Percentiles rank a stretch among this genome's conserved stretches.
Evolutionary conservation across 64 coral and sea anemone species (phyloP).

Genomic region (Astreopora myriophthalma): DNA sequence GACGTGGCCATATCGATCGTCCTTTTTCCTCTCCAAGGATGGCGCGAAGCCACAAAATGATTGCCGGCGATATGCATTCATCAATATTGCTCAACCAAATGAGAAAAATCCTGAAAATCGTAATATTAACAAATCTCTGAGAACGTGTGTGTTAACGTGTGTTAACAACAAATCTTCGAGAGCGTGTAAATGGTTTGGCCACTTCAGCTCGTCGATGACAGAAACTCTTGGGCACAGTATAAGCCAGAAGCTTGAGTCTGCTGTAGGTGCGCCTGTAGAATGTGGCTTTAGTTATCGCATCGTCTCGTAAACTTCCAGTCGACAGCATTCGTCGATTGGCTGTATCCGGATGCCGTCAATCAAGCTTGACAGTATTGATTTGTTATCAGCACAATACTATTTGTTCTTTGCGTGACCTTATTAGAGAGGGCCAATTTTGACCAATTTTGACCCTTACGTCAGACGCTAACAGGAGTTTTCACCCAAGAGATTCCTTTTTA

Average conservation of each 20-base stretch:
- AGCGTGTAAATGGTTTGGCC: background rate
- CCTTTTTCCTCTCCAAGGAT: constrained; percentile 65
- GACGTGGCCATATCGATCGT: constrained; percentile 41
- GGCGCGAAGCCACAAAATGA: constrained; percentile 67
- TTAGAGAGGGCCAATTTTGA: no score
- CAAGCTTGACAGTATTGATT: background rate
- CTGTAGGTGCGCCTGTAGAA: background rate
- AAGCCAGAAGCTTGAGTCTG: background rate
- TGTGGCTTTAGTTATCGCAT: constrained; percentile 10
- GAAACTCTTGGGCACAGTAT: background rate
- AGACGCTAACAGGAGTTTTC: no score
- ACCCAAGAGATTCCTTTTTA: no score
- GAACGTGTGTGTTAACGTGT: background rate
- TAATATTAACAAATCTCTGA: background rate
- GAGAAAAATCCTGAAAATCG: background rate
- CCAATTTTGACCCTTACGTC: no score
- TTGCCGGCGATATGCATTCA: constrained; percentile 29
- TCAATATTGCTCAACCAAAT: background rate
- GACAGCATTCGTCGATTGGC: background rate
- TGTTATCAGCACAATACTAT: background rate
- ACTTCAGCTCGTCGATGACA: constrained; percentile 35
- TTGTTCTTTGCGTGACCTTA: background rate
- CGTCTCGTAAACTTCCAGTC: constrained; percentile 26
- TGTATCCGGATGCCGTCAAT: background rate
- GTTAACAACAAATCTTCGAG: background rate